phyloP scores from a whole-genome alignment of 1,140 invertebrate genomes.

The Papilio polytes region DNA sequence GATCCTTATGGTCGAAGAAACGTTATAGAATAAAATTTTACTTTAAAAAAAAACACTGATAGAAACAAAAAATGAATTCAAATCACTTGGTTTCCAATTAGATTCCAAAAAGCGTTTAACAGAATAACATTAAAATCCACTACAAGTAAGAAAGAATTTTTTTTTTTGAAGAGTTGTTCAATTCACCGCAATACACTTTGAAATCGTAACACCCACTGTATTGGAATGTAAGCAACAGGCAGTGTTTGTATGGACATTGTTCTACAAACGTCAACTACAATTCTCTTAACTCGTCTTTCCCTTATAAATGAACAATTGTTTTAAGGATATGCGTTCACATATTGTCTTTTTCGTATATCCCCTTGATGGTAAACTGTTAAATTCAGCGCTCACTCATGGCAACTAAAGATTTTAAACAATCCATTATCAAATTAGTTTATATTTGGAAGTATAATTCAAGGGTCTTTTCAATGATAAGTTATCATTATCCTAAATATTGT shows the following conservation, averaged over 20 bases:
- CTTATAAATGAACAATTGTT: not conserved
- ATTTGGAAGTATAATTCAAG: not conserved
- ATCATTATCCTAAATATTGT: not conserved
- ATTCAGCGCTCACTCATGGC: not conserved
- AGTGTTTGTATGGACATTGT: not conserved
- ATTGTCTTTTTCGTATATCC: not conserved
- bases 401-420: not conserved
- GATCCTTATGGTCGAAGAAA: not conserved
- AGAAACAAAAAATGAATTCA: not conserved
- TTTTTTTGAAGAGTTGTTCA: not conserved
- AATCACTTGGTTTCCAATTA: not conserved
- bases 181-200: not conserved
- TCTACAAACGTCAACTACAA: not conserved
- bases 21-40: not conserved
- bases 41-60: not conserved
- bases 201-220: not conserved
- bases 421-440: not conserved
- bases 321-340: not conserved
- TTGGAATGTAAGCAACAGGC: not conserved
- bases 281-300: not conserved
- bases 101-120: not conserved
- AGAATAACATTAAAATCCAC: not conserved
- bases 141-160: not conserved
- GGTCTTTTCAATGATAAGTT: constrained; percentile 22
- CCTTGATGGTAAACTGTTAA: not conserved